Base-by-base conservation (phyloP, 2,113 vertebrate species). In the Crotalus helleri region DNA sequence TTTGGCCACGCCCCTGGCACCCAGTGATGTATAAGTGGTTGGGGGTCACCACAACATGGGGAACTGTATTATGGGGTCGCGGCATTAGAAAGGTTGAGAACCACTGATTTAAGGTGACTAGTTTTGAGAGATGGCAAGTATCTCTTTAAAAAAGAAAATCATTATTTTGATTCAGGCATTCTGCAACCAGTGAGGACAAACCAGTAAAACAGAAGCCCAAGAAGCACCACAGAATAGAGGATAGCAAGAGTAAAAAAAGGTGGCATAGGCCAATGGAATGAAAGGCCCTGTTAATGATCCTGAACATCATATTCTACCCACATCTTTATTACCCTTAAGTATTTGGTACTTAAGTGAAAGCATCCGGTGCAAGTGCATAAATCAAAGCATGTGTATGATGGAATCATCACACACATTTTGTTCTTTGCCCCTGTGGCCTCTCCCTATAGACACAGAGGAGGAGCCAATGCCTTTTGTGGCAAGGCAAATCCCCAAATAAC, bases 61-160 rank as follows among this genome's bases (percentile, higher is more conserved):
- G 39, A 39, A 39, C 39, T 39, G 39, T 39, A 39, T 39, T 39
- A 39, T 39, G 39, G 39, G 39, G 39, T 39, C 39, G 2, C 39
- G 2, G 39, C 39, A 39, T 39, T 39, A 39, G 39, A 39, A 39
- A 39, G 39, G 39, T 39, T 39, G 39, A 39, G 39, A 39, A 39
- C 39, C 39, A 39, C 39, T 39, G 39, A 53, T 93, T 95, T 94
- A 91, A 96, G 94, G 88, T 94, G 89, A 92, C 44, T 58, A 87
- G 74, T 92, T 92, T 13, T 81, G n/a, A 33, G 91, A 55, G 93
- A 69, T 53, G 49, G 29, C 74, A 81, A 93, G 57, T 19, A 15
- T 46, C 53, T 91, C 46, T 26, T 95, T 92, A 8, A 59, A 33
- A n/a, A 21, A 23, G 23, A 64, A 53, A 24, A 81, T 0, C 3